phyloP scores from a whole-genome alignment of 2,888 invertebrate genomes.

The Netelia fuscicornis region DNA sequence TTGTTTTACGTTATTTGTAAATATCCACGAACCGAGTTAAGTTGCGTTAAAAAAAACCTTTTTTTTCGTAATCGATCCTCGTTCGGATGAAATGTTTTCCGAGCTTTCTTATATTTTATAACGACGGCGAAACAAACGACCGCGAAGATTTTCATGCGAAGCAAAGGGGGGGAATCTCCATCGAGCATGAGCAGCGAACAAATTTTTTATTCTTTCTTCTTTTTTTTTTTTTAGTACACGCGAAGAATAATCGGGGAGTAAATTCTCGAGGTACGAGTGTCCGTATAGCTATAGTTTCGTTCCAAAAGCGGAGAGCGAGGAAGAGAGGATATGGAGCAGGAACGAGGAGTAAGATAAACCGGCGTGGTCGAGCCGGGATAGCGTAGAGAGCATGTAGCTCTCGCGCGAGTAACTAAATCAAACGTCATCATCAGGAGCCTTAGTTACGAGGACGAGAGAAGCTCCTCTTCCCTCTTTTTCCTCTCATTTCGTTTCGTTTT shows the following conservation, averaged over 20 bases:
- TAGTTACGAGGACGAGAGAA: conserved; percentile 76
- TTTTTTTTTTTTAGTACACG: background rate
- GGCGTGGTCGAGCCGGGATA: conserved; percentile 5
- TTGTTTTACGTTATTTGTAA: no score
- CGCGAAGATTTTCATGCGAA: background rate
- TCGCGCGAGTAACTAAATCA: conserved; percentile 80
- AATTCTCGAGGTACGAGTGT: background rate
- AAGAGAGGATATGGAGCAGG: conserved; percentile 35
- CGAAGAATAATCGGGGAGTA: conserved; percentile 7
- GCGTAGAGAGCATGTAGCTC: conserved; percentile 70
- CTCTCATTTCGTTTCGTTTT: background rate
- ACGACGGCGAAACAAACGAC: background rate
- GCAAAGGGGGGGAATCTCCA: background rate
- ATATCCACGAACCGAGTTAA: no score
- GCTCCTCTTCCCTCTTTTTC: conserved; percentile 18
- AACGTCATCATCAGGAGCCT: conserved; percentile 79
- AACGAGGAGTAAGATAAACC: conserved; percentile 44
- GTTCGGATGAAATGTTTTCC: no score
- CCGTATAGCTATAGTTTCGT: background rate
- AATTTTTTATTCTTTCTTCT: no score
- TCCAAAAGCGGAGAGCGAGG: conserved; percentile 19
- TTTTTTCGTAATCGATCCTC: no score
- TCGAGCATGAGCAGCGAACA: background rate
- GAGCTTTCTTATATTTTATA: no score
- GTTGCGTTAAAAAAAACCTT: no score